A percentile compares a stretch with the other conserved stretches of the same genome.
Evolutionary conservation across 2,888 invertebrate species (phyloP).

Genomic region (Megalurothrips usitatus): DNA sequence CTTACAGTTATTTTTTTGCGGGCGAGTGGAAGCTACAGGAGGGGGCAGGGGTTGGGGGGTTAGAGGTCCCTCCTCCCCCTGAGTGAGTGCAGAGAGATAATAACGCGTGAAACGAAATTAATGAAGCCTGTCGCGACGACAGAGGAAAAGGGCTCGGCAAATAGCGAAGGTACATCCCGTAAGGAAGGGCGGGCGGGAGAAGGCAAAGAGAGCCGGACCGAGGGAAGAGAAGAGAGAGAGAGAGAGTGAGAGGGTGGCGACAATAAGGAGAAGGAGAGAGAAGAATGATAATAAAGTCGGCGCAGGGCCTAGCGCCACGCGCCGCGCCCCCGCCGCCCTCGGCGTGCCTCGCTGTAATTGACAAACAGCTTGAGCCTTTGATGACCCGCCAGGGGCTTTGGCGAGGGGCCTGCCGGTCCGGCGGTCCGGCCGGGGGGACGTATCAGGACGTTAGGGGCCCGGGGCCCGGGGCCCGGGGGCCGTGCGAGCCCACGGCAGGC

Average conservation of each 20-base stretch:
- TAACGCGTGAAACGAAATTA: slow-evolving; percentile 11
- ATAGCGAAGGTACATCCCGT: not conserved
- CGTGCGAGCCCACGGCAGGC: not conserved
- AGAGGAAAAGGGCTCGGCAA: not conserved
- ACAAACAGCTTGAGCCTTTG: slow-evolving; percentile 6
- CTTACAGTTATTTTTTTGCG: no score
- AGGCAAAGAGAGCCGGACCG: not conserved
- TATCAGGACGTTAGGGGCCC: not conserved
- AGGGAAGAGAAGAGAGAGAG: not conserved
- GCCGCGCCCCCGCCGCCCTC: not conserved
- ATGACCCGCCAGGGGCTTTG: not conserved
- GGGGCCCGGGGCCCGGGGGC: not conserved
- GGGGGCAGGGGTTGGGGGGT: no score
- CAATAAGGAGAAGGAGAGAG: not conserved
- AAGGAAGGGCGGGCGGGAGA: no score
- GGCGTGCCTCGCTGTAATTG: not conserved
- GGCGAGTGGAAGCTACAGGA: no score
- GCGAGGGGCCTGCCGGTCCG: not conserved
- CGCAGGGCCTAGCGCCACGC: not conserved
- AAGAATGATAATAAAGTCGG: not conserved
- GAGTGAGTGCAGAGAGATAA: not conserved
- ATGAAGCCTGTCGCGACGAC: not conserved
- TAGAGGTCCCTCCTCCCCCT: no score
- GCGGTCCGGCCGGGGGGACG: not conserved
- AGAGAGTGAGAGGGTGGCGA: not conserved